A percentile compares a stretch with the other conserved stretches of the same genome.
These are phyloP conservation scores for Leptatherina wallacei DNA, from an alignment of 2,797 vertebrate species.

Conservation along the genomic window DNA sequence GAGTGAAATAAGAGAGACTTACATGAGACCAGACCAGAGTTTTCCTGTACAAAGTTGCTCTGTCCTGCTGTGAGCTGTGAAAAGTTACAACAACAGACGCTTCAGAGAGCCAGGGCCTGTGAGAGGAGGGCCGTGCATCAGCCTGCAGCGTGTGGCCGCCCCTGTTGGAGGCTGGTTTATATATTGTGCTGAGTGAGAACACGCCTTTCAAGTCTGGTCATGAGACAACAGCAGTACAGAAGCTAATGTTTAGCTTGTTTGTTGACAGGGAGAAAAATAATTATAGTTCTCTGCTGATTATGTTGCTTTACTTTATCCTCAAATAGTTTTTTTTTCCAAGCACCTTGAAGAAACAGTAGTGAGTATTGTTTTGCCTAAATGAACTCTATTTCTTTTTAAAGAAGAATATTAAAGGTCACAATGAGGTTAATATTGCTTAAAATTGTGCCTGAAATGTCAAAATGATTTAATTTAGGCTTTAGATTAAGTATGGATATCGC, in stretches of 20 bases:
- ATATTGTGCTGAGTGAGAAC: conserved; percentile 56
- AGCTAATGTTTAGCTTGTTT: conserved; percentile 78
- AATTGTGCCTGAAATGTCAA: conserved; percentile 15
- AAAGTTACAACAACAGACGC: background rate
- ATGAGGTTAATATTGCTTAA: conserved; percentile 14
- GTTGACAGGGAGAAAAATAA: conserved; percentile 56
- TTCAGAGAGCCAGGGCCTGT: conserved; percentile 1
- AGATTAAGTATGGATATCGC: background rate
- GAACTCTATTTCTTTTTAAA: conserved; percentile 9
- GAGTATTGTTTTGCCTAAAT: conserved; percentile 47
- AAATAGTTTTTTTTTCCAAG: conserved; percentile 37
- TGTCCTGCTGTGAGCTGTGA: conserved; percentile 3
- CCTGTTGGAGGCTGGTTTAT: conserved; percentile 49
- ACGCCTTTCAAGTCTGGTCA: conserved; percentile 73
- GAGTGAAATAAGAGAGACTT: conserved; percentile 30
- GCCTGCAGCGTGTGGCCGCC: conserved; percentile 19
- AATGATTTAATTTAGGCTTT: background rate
- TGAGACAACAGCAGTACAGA: conserved; percentile 60
- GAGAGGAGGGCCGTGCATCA: conserved; percentile 5
- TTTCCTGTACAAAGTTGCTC: background rate
- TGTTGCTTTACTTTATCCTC: conserved; percentile 37
- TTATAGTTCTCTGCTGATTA: conserved; percentile 57
- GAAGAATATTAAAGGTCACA: conserved; percentile 14
- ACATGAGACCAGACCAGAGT: conserved; percentile 35
- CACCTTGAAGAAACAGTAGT: conserved; percentile 16